Evolutionary conservation across 2,888 invertebrate genomes (phyloP), one percentile per base, ranked within the genome.

Genomic region (Drosophila anceps): DNA sequence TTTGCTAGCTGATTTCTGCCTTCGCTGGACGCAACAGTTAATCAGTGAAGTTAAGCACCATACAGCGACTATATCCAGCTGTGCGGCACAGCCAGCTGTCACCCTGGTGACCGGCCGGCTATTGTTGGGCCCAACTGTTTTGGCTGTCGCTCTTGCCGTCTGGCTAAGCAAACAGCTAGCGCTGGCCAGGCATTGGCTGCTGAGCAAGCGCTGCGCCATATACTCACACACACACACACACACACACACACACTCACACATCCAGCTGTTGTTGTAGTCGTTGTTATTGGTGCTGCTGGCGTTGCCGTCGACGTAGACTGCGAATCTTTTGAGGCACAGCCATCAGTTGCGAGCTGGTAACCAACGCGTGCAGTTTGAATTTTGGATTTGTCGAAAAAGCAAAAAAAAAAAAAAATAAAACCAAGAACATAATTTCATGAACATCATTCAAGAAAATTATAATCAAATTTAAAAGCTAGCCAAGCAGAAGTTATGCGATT

Each of bases 271-370:
- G 59, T 48, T 61, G 53, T 35, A 61, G 63, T n/a, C 54, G 27
- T 55, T 60, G 60, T 55, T 69, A 73, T 58, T 55, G 72, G 55
- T 64, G 68, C 48, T 35, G 71, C 65, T 44, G 73, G 35, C 44
- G 74, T 13, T 59, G 72, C 59, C 68, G 73, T 31, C 66, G 75
- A 62, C 62, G 67, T 71, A 69, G 74, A 60, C 70, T 63, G 72
- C 46, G 63, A 75, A 69, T 88, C 78, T 83, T 68, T 71, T 72
- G 71, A 69, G 57, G 74, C 66, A 74, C 60, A 72, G 73, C 67
- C 82, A 80, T 90, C 90, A 91, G 92, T 91, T 87, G 89, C 80
- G 78, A 79, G 82, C 85, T 84, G 85, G 81, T 81, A 81, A 84
- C 85, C 89, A 85, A 85, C 83, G 91, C 86, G 91, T 86, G 73